Evolutionary conservation across 2,797 vertebrate genomes (phyloP).

Genomic region (Parauchenoglanis ngamensis): DNA sequence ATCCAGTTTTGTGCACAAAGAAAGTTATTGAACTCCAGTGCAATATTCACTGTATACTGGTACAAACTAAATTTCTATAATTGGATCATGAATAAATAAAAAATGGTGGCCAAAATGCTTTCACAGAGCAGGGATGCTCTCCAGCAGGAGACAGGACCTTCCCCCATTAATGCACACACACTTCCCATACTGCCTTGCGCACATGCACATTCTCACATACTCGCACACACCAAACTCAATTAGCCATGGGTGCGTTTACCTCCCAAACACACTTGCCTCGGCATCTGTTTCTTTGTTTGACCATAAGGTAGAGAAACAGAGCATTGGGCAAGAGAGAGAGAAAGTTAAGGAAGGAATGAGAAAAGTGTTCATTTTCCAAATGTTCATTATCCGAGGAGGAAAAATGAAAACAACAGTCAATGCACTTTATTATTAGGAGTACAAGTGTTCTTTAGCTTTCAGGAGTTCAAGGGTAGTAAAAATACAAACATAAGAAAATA

Average conservation of each 20-base stretch:
- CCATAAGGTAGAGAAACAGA: constrained; percentile 26
- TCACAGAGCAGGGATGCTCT: neutral
- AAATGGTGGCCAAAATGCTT: neutral
- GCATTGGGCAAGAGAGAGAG: neutral
- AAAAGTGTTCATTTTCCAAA: constrained; percentile 19
- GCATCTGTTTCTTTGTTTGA: constrained; percentile 55
- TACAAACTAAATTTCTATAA: neutral
- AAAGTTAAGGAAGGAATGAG: constrained; percentile 18
- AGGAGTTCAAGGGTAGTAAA: neutral
- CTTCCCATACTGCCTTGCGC: constrained; percentile 33
- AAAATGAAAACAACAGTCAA: neutral
- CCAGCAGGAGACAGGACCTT: constrained; percentile 24
- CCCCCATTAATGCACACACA: constrained; percentile 34
- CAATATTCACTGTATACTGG: neutral
- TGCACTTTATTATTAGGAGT: neutral
- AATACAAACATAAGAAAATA: neutral
- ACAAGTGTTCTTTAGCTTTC: neutral
- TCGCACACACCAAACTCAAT: constrained; percentile 59
- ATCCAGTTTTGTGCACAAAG: constrained; percentile 4
- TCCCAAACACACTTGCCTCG: constrained; percentile 40
- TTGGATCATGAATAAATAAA: neutral
- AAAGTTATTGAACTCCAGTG: constrained; percentile 14
- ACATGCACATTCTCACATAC: constrained; percentile 54
- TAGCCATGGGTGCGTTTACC: constrained; percentile 56
- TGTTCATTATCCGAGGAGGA: neutral